Evolutionary conservation across 1,140 invertebrate species (phyloP).

Genomic region (Heliconius hermathena): DNA sequence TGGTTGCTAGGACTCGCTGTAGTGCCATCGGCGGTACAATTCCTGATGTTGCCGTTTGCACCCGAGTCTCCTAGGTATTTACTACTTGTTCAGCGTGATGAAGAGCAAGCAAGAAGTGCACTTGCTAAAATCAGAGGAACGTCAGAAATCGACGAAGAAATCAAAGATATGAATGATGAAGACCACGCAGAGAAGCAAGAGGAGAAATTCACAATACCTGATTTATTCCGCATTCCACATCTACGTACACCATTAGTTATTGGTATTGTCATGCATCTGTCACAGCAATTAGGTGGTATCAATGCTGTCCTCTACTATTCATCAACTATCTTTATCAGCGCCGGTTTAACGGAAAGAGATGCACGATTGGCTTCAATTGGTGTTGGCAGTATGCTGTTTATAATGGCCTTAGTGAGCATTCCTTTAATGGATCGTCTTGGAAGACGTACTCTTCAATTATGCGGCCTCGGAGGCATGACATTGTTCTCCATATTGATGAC

Average conservation of each 20-base stretch:
- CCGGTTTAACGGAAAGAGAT: conserved; percentile 89
- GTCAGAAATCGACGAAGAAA: conserved; percentile 89
- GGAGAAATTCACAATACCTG: conserved; percentile 90
- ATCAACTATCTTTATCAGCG: conserved; percentile 90
- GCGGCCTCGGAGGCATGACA: conserved; percentile 95
- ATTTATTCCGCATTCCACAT: conserved; percentile 89
- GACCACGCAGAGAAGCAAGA: conserved; percentile 91
- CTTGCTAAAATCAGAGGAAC: conserved; percentile 67
- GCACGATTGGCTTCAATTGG: conserved; percentile 95
- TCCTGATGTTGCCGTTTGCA: conserved; percentile 91
- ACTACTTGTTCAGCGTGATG: conserved; percentile 92
- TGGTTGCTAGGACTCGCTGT: conserved; percentile 91
- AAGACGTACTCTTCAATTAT: conserved; percentile 92
- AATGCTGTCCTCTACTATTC: conserved; percentile 98
- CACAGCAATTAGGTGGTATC: conserved; percentile 97
- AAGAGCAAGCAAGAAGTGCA: conserved; percentile 89
- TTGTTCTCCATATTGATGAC: conserved; percentile 96
- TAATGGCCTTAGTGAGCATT: conserved; percentile 96
- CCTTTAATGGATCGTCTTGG: conserved; percentile 96
- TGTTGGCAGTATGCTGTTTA: conserved; percentile 95
- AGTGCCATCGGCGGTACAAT: conserved; percentile 90
- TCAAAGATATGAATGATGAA: conserved; percentile 94
- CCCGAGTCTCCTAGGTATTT: conserved; percentile 92
- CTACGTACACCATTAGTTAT: conserved; percentile 93
- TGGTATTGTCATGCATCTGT: conserved; percentile 96